Percentiles rank a stretch among this genome's conserved stretches.
phyloP scores from a whole-genome alignment of 1,140 invertebrate species.

The Eurosta solidaginis region DNA sequence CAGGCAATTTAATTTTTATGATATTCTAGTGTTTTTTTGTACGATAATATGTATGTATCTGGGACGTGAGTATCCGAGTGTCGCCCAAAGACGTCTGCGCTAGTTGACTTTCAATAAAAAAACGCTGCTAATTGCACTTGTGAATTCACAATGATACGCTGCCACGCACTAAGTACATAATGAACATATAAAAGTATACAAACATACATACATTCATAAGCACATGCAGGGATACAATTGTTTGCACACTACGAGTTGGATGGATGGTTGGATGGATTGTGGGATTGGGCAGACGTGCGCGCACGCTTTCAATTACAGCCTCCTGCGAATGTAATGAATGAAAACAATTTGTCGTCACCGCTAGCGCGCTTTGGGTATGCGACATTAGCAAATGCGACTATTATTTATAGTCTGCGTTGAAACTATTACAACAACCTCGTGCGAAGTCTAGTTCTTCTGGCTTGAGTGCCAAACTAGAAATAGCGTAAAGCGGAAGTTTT shows the following conservation, averaged over 20 bases:
- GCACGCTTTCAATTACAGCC: slow-evolving; percentile 27
- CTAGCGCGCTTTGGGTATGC: slow-evolving; percentile 32
- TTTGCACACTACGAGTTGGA: too few species aligned
- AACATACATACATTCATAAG: not conserved
- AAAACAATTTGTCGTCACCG: slow-evolving; percentile 25
- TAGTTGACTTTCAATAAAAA: slow-evolving; percentile 28
- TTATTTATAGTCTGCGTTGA: too few species aligned
- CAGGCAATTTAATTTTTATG: not conserved
- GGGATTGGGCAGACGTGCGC: not conserved
- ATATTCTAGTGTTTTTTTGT: not conserved
- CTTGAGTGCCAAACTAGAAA: too few species aligned
- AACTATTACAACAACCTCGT: too few species aligned
- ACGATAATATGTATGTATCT: too few species aligned
- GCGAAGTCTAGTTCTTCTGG: too few species aligned
- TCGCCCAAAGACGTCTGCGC: not conserved
- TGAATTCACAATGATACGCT: slow-evolving; percentile 14
- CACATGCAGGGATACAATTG: too few species aligned
- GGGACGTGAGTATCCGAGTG: not conserved
- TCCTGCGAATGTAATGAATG: slow-evolving; percentile 14
- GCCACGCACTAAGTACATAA: not conserved
- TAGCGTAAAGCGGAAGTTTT: too few species aligned
- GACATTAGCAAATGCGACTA: not conserved
- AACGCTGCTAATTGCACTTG: slow-evolving; percentile 5
- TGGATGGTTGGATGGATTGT: not conserved
- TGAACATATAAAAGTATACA: not conserved